Evolutionary conservation across 2,888 invertebrate species (phyloP).

Genomic region (Drosophila meridiana): DNA sequence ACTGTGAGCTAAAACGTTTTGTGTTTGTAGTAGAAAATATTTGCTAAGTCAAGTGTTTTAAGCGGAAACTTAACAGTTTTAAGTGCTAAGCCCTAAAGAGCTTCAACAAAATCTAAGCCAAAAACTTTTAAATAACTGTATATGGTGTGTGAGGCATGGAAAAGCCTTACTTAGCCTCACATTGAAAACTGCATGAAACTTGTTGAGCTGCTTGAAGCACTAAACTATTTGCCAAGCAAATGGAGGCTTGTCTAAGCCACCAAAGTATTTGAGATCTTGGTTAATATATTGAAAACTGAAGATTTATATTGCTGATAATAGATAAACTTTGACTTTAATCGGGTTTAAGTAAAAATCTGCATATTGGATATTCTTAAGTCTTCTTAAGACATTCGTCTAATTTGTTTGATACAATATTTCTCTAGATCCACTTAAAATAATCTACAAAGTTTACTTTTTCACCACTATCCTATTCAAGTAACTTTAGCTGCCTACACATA

Average conservation of each 20-base stretch:
- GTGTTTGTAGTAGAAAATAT: not conserved
- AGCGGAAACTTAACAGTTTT: not conserved
- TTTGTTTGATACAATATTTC: too few relatives aligned
- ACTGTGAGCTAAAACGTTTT: not conserved
- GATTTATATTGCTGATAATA: not conserved
- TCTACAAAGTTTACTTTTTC: too few relatives aligned
- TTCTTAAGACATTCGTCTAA: too few relatives aligned
- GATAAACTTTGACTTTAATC: not conserved
- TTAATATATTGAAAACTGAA: not conserved
- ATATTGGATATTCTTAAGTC: too few relatives aligned
- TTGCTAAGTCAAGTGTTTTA: not conserved
- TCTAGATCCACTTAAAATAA: too few relatives aligned
- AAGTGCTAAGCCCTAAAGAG: too few relatives aligned
- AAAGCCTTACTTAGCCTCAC: not conserved
- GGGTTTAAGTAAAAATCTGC: too few relatives aligned
- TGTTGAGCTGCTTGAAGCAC: not conserved
- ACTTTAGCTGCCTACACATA: too few relatives aligned
- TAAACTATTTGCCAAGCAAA: slow-evolving; percentile 1
- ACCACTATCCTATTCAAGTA: too few relatives aligned
- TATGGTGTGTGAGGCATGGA: not conserved
- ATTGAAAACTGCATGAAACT: not conserved
- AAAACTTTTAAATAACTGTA: not conserved
- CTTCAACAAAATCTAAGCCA: not conserved
- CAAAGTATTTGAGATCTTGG: not conserved
- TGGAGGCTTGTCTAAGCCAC: not conserved